phyloP scores from a whole-genome alignment of 92 coral and sea anemone genomes.

The Bergia puertoricense region DNA sequence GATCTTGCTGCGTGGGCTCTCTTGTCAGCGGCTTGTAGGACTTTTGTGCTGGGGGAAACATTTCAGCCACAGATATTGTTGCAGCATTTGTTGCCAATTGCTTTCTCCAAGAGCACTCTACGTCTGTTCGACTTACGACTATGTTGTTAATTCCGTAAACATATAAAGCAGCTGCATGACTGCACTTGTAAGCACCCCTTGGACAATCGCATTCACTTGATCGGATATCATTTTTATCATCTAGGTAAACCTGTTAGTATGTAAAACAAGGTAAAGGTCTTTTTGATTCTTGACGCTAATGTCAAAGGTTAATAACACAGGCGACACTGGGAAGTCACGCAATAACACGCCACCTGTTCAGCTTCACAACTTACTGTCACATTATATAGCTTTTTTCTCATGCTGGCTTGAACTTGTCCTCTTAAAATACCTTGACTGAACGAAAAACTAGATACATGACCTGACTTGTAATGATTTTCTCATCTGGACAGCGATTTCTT shows the following conservation, averaged over 20 bases:
- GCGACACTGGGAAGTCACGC: neutral
- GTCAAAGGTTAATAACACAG: too few species aligned
- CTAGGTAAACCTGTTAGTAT: conserved; percentile 41
- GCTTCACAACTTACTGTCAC: conserved; percentile 25
- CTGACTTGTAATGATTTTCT: conserved; percentile 60
- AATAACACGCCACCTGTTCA: neutral
- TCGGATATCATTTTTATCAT: conserved; percentile 33
- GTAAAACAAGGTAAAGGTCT: neutral
- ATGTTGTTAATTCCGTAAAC: conserved; percentile 47
- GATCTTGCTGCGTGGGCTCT: neutral
- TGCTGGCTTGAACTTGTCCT: conserved; percentile 46
- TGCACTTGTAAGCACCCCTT: conserved; percentile 49
- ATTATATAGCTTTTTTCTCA: conserved; percentile 36
- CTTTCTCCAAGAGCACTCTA: conserved; percentile 54
- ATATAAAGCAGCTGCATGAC: conserved; percentile 59
- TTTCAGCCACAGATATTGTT: conserved; percentile 31
- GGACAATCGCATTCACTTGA: conserved; percentile 56
- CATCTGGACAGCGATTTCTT: conserved; percentile 53
- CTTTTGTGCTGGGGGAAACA: conserved; percentile 37
- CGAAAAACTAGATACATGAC: conserved; percentile 48
- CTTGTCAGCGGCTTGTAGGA: neutral
- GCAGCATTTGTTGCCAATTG: conserved; percentile 7
- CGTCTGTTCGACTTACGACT: conserved; percentile 48
- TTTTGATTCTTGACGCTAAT: neutral
- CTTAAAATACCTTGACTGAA: conserved; percentile 35